phyloP scores from a whole-genome alignment of 2,888 invertebrate species.

The Ecliptopera silaceata region DNA sequence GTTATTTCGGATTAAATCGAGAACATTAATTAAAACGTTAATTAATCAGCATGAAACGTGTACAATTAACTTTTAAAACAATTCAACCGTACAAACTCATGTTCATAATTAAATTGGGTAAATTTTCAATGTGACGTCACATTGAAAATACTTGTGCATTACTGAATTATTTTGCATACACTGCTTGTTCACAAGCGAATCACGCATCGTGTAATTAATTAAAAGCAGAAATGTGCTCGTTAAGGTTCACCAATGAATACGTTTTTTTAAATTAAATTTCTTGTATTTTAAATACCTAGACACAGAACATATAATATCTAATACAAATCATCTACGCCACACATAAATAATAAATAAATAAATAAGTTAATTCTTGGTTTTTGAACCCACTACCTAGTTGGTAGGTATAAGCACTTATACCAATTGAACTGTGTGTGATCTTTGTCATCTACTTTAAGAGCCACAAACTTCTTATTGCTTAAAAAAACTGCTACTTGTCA shows the following conservation, averaged over 20 bases:
- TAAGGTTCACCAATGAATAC: neutral
- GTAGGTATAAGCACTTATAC: no score
- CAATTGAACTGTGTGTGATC: no score
- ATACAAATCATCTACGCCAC: no score
- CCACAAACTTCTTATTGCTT: no score
- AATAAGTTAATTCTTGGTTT: no score
- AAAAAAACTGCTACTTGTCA: no score
- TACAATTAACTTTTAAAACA: constrained; percentile 11
- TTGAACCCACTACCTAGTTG: no score
- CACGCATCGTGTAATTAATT: constrained; percentile 36
- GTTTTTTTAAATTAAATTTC: neutral
- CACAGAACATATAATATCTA: no score
- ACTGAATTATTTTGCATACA: constrained; percentile 20
- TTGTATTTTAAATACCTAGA: no score
- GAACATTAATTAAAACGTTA: constrained; percentile 1
- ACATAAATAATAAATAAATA: no score
- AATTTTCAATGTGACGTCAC: constrained; percentile 11
- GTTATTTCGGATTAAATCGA: neutral
- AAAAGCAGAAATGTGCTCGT: constrained; percentile 28
- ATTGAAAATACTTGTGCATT: constrained; percentile 16
- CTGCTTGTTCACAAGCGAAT: constrained; percentile 26
- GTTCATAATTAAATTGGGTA: constrained; percentile 17
- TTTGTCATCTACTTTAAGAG: no score
- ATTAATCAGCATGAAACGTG: neutral
- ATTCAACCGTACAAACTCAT: constrained; percentile 3